These are phyloP conservation scores for Pygoscelis adeliae DNA, from an alignment of 2,113 vertebrate species.

Conservation along the genomic window DNA sequence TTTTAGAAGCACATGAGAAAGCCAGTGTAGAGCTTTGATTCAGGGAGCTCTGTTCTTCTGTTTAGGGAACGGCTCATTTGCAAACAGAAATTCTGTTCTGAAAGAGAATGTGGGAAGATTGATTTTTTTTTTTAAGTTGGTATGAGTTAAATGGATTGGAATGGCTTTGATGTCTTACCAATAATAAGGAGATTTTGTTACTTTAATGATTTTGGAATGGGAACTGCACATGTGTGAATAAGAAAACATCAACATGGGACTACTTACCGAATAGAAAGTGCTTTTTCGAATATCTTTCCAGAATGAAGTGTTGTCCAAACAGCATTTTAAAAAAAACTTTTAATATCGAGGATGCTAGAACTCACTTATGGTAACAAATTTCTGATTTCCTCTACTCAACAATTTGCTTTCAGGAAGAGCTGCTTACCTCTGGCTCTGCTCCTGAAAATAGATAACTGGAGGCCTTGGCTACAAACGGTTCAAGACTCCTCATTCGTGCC, in stretches of 20 bases:
- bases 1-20: background rate
- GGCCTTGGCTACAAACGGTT: background rate
- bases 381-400: background rate
- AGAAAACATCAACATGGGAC: background rate
- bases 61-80: background rate
- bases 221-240: background rate
- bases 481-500: fast-evolving
- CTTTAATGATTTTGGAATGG: background rate
- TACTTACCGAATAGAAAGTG: background rate
- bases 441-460: background rate
- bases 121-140: background rate
- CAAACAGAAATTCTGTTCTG: background rate
- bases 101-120: background rate
- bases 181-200: background rate
- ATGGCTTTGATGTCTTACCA: background rate
- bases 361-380: background rate
- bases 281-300: background rate
- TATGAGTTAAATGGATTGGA: background rate
- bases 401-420: background rate
- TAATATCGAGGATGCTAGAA: background rate
- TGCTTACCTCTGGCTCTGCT: background rate
- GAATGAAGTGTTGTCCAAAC: background rate
- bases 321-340: background rate
- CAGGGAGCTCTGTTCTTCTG: background rate
- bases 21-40: background rate